These are phyloP conservation scores for Trichogramma pretiosum DNA, from an alignment of 1,140 invertebrate genomes.

Conservation along the genomic window DNA sequence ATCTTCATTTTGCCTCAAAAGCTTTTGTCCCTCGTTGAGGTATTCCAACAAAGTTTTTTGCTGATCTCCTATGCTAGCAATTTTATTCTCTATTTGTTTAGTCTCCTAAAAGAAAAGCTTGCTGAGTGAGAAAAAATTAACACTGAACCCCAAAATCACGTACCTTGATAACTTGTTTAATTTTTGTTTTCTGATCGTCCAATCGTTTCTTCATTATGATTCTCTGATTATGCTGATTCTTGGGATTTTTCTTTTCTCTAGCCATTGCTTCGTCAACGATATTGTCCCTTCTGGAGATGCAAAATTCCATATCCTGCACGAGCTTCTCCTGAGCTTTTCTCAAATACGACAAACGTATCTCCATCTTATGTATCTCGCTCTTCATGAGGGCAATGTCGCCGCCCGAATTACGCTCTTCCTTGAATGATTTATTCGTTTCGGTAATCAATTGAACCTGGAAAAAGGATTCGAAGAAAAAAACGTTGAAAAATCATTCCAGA, in stretches of 20 bases:
- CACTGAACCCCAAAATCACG: conserved; percentile 11
- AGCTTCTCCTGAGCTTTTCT: conserved; percentile 65
- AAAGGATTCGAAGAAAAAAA: conserved; percentile 4
- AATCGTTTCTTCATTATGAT: conserved; percentile 39
- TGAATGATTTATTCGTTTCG: conserved; percentile 58
- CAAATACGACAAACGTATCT: conserved; percentile 55
- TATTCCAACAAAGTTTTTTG: conserved; percentile 26
- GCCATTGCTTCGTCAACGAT: conserved; percentile 53
- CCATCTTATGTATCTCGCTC: conserved; percentile 74
- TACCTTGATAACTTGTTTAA: conserved; percentile 49
- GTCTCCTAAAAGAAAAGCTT: conserved; percentile 27
- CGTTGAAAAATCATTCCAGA: conserved; percentile 3
- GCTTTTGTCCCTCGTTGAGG: conserved; percentile 26
- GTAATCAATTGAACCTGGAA: conserved; percentile 54
- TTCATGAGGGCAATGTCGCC: conserved; percentile 67
- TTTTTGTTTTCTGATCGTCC: conserved; percentile 49
- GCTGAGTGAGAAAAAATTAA: conserved; percentile 22
- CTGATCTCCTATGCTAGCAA: conserved; percentile 24
- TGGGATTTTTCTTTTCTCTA: conserved; percentile 46
- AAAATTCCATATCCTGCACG: conserved; percentile 65
- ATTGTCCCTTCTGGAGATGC: conserved; percentile 60
- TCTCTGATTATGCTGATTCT: conserved; percentile 34
- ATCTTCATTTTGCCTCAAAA: conserved; percentile 29
- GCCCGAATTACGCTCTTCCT: conserved; percentile 53
- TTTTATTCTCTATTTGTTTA: conserved; percentile 30